phyloP scores from a whole-genome alignment of 2,113 vertebrate genomes.

The Cryptotis parvus region DNA sequence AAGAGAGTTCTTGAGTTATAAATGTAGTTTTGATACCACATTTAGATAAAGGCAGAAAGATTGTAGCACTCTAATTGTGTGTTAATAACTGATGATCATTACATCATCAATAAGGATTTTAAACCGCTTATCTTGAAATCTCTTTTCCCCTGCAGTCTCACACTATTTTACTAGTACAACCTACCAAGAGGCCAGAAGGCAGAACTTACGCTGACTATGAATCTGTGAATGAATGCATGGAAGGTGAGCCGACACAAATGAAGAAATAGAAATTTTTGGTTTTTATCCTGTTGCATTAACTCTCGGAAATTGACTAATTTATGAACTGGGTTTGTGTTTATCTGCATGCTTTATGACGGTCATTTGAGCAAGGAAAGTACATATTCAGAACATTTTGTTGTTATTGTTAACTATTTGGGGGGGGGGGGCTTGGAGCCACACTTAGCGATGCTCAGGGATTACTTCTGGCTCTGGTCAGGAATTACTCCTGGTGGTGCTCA shows the following conservation, averaged over 20 bases:
- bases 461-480: too few species aligned
- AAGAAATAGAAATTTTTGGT: not conserved
- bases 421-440: too few species aligned
- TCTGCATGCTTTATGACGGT: conserved; percentile 32
- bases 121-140: conserved; percentile 56
- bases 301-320: not conserved
- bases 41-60: not conserved
- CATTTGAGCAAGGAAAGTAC: not conserved
- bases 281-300: not conserved
- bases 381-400: not conserved
- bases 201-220: conserved; percentile 97
- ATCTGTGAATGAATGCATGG: conserved; percentile 98
- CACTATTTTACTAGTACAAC: conserved; percentile 97
- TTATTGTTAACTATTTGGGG: too few species aligned
- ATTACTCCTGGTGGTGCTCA: too few species aligned
- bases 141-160: conserved; percentile 91
- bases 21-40: not conserved
- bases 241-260: conserved; percentile 88
- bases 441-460: too few species aligned
- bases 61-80: not conserved
- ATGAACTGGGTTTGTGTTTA: not conserved
- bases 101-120: conserved; percentile 13
- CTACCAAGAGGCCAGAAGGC: conserved; percentile 97
- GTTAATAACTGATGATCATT: not conserved
- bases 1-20: not conserved